Percentiles rank a stretch among this genome's conserved stretches.
Evolutionary conservation across 35 echinoderm and acorn worm genomes (phyloP).

Genomic region (Ptychodera flava): DNA sequence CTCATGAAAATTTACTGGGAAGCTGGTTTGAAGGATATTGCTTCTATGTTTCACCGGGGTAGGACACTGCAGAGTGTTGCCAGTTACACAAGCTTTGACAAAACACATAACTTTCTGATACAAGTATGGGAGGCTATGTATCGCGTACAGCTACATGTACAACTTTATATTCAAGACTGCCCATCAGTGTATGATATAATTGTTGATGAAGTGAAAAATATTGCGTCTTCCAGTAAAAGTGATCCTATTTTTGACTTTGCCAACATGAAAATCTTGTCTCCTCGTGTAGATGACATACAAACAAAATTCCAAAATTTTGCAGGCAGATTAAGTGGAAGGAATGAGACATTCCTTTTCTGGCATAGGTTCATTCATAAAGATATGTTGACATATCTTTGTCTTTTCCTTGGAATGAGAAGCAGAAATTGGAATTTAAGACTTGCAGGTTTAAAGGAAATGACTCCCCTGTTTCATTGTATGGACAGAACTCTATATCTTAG

Average conservation of each 20-base stretch:
- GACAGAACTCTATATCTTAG: constrained; percentile 33
- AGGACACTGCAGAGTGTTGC: not conserved
- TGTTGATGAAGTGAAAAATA: too few species aligned
- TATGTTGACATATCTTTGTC: not conserved
- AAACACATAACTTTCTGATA: constrained; percentile 36
- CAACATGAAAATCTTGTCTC: too few species aligned
- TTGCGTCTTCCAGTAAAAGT: too few species aligned
- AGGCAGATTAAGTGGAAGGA: constrained; percentile 23
- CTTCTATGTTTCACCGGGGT: not conserved
- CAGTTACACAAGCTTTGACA: constrained; percentile 14
- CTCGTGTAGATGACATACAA: constrained; percentile 23
- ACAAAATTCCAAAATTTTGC: constrained; percentile 18
- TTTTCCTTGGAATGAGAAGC: constrained; percentile 7
- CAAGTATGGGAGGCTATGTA: constrained; percentile 43
- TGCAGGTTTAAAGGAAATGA: constrained; percentile 20
- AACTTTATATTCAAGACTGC: constrained; percentile 16
- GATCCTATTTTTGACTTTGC: too few species aligned
- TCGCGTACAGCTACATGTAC: not conserved
- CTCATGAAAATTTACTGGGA: constrained; percentile 81
- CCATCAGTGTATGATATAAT: not conserved
- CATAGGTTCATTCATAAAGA: constrained; percentile 15
- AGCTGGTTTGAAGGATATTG: constrained; percentile 43
- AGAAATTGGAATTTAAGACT: constrained; percentile 16
- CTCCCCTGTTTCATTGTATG: constrained; percentile 1
- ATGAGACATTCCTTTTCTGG: too few species aligned